Base-by-base conservation (phyloP, 2,888 invertebrate species). In the Sphinx pinastri region DNA sequence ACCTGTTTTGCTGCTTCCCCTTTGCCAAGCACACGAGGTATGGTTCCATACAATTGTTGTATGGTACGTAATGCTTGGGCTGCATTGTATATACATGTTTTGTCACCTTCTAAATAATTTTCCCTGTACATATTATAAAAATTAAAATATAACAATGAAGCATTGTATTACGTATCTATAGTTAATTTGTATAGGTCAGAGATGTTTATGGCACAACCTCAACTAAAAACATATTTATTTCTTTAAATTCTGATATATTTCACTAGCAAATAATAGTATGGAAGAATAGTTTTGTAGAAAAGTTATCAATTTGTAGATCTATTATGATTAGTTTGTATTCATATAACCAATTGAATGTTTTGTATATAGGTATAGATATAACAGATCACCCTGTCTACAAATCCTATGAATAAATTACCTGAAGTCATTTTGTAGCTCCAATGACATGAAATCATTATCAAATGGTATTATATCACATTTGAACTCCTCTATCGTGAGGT, bases 381-480 rank as follows among this genome's bases (percentile, higher is more conserved):
- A 25, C 25, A 25, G 25, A 25, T 25, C 25, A 25, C 2, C 2
- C 25, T 25, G 25, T 25, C 1, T 25, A 25, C 25, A 25, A 25
- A 25, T 25, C 25, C 5, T 19, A 63, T 47, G 6, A 12, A 4
- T 19, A 19, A 38, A 81, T 89, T 86, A 97, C 97, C 95, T 96
- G 80, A 96, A 98, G 25, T 97, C 96, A 81, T 96, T 95, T 49
- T 96, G 96, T 75, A 98, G 94, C 90, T 99, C 99, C 96, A 99
- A 97, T 0, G 99, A 98, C 79, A 99, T 95, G 12, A 99, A 95
- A 92, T 99, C 99, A 81, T 96, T 96, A 81, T 99, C 99, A 80
- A 99, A 96, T 0, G 99, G 98, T 84, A 98, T 97, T 59, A 99
- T 95, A 80, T 98, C 97, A 88, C 98, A 97, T 72, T 96, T 95